Conservation (phyloP, 1,140 invertebrate genomes). For the Colletes latitarsis region DNA sequence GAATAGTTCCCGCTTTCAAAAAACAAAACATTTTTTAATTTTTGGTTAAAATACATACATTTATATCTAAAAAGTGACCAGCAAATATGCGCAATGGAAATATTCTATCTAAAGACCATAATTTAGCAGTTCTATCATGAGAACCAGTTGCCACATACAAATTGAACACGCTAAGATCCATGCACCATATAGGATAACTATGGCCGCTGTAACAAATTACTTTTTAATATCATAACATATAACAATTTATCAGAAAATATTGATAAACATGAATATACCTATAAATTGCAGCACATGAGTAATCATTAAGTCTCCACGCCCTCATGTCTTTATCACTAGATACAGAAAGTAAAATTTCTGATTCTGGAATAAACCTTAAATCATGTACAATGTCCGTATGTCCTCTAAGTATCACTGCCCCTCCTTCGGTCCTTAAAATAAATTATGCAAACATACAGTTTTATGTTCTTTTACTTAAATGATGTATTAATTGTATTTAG, state of each 20-base stretch:
- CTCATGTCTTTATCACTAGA: slow-evolving; percentile 90
- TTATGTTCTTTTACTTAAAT: neutral
- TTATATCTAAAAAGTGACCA: slow-evolving; percentile 92
- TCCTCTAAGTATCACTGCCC: slow-evolving; percentile 85
- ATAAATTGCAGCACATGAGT: slow-evolving; percentile 86
- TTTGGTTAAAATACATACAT: slow-evolving; percentile 81
- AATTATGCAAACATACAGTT: slow-evolving; percentile 19
- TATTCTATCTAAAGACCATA: slow-evolving; percentile 92
- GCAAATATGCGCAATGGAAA: slow-evolving; percentile 90
- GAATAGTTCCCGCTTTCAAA: too few relatives aligned
- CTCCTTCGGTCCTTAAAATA: slow-evolving; percentile 78
- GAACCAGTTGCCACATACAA: slow-evolving; percentile 91
- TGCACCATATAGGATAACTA: slow-evolving; percentile 92
- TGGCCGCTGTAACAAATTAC: slow-evolving; percentile 85
- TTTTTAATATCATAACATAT: slow-evolving; percentile 22
- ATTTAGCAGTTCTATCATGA: slow-evolving; percentile 90
- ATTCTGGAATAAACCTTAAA: slow-evolving; percentile 84
- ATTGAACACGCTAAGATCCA: slow-evolving; percentile 88
- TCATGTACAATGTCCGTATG: slow-evolving; percentile 89
- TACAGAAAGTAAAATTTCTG: slow-evolving; percentile 86
- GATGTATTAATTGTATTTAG: neutral
- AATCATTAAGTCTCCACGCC: slow-evolving; percentile 86
- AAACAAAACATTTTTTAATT: neutral
- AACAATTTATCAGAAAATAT: too few relatives aligned
- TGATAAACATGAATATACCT: slow-evolving; percentile 78